Evolutionary conservation across 2,888 invertebrate species (phyloP).

Genomic region (Pyralis farinalis): DNA sequence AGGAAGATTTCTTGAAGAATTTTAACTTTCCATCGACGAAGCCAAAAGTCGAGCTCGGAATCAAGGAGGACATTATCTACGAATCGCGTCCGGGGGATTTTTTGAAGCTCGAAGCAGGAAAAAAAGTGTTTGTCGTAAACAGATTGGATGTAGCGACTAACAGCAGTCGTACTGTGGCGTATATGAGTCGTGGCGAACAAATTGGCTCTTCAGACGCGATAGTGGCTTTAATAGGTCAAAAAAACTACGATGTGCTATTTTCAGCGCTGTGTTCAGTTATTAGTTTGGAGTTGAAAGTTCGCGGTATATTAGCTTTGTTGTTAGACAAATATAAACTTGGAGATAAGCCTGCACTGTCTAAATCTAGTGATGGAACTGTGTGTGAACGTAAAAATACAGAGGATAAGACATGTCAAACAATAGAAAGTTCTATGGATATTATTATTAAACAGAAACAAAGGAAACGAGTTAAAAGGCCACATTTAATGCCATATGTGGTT

Average conservation of each 20-base stretch:
- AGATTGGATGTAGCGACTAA: slow-evolving; percentile 32
- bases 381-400: neutral
- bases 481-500: slow-evolving; percentile 44
- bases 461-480: slow-evolving; percentile 26
- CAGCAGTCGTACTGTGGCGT: slow-evolving; percentile 42
- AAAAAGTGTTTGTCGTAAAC: slow-evolving; percentile 35
- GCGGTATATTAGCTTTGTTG: slow-evolving; percentile 48
- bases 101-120: slow-evolving; percentile 35
- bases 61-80: slow-evolving; percentile 43
- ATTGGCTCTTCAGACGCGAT: slow-evolving; percentile 47
- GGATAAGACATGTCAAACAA: slow-evolving; percentile 35
- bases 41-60: no score
- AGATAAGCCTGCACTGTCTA: no score
- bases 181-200: slow-evolving; percentile 20
- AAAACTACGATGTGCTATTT: slow-evolving; percentile 51
- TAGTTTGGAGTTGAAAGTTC: slow-evolving; percentile 48
- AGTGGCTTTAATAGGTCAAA: slow-evolving; percentile 51
- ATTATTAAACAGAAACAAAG: slow-evolving; percentile 19
- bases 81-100: slow-evolving; percentile 39
- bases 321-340: slow-evolving; percentile 20
- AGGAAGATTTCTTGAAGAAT: no score
- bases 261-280: slow-evolving; percentile 52
- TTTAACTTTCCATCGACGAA: slow-evolving; percentile 6
- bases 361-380: no score
- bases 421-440: slow-evolving; percentile 25